phyloP scores from a whole-genome alignment of 1,140 invertebrate genomes.

The Pristionchus pacificus region DNA sequence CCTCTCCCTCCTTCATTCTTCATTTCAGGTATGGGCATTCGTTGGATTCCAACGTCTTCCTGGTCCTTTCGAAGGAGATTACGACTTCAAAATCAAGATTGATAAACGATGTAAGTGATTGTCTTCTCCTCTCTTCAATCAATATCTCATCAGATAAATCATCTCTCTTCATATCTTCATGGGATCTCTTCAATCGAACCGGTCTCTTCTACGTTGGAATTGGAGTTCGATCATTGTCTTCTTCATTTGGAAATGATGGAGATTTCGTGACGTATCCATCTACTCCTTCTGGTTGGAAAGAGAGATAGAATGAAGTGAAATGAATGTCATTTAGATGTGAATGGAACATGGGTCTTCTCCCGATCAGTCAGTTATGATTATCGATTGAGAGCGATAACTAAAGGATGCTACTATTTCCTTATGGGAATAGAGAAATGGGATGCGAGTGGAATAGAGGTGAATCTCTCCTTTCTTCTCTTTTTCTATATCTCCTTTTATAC shows the following conservation, averaged over 20 bases:
- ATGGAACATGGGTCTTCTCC: neutral
- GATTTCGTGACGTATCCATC: neutral
- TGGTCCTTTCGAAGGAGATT: slow-evolving; percentile 22
- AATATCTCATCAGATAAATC: slow-evolving; percentile 7
- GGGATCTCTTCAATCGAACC: slow-evolving; percentile 23
- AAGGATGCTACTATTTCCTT: slow-evolving; percentile 32
- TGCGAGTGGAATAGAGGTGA: slow-evolving; percentile 16
- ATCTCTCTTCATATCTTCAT: slow-evolving; percentile 18
- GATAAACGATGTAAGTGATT: slow-evolving; percentile 6
- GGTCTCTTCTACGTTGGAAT: slow-evolving; percentile 36
- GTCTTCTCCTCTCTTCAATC: too few relatives aligned
- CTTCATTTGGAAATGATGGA: neutral
- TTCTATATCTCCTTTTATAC: neutral
- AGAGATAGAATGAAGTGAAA: neutral
- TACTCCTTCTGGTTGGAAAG: neutral
- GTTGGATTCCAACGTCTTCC: slow-evolving; percentile 30
- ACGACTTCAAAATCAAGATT: slow-evolving; percentile 25
- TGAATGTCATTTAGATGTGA: slow-evolving; percentile 2
- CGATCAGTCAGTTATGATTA: slow-evolving; percentile 18
- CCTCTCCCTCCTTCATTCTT: too few relatives aligned
- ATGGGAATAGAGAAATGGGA: slow-evolving; percentile 12
- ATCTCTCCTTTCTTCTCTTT: neutral
- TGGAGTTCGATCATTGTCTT: slow-evolving; percentile 11
- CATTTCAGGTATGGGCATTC: slow-evolving; percentile 22
- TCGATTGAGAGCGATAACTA: slow-evolving; percentile 19